Evolutionary conservation across 1,140 invertebrate species (phyloP).

Genomic region (Cotesia vestalis): DNA sequence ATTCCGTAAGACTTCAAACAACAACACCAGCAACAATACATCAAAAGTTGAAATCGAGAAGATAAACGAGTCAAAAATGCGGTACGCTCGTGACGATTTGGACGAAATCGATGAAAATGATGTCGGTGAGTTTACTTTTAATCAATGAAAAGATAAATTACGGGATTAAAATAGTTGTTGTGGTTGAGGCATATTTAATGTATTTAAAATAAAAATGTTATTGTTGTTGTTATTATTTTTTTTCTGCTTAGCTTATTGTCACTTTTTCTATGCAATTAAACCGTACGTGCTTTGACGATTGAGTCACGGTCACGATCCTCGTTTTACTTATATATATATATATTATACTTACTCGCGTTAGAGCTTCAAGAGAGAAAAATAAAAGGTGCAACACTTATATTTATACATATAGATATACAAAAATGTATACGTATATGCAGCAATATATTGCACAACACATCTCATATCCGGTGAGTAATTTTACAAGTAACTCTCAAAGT

Average conservation of each 20-base stretch:
- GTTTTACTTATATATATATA: background rate
- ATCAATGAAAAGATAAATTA: no score
- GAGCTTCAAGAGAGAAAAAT: conserved; percentile 15
- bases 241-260: conserved; percentile 30
- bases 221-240: no score
- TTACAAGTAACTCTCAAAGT: conserved; percentile 37
- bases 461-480: conserved; percentile 51
- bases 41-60: conserved; percentile 19
- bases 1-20: background rate
- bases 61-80: conserved; percentile 49
- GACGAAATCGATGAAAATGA: conserved; percentile 79
- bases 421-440: background rate
- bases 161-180: no score
- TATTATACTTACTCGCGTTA: background rate
- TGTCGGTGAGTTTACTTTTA: conserved; percentile 61
- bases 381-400: conserved; percentile 1
- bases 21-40: background rate
- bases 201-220: background rate
- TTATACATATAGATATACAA: no score
- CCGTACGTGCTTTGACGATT: conserved; percentile 51
- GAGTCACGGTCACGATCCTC: conserved; percentile 47
- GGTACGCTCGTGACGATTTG: conserved; percentile 72
- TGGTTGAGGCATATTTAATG: background rate
- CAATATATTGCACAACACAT: conserved; percentile 36
- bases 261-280: conserved; percentile 45